Percentiles rank a stretch among this genome's conserved stretches.
phyloP scores from a whole-genome alignment of 2,113 vertebrate species.

The Aptenodytes patagonicus region DNA sequence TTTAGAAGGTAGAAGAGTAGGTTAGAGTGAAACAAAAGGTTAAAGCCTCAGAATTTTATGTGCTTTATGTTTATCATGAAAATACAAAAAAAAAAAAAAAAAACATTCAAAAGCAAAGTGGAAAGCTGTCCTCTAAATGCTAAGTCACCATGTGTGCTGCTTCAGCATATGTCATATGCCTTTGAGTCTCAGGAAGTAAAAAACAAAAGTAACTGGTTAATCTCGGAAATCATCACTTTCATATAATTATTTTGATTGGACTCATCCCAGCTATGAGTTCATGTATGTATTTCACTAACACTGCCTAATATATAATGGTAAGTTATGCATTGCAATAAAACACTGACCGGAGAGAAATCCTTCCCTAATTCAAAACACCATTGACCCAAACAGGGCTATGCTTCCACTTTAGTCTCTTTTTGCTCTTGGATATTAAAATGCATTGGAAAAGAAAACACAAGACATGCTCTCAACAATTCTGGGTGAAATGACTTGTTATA shows the following conservation, averaged over 20 bases:
- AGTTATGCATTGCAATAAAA: neutral
- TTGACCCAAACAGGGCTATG: neutral
- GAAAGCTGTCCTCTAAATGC: neutral
- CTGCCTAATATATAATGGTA: neutral
- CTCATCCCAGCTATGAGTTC: neutral
- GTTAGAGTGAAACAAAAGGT: neutral
- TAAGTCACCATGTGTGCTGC: neutral
- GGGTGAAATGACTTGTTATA: neutral
- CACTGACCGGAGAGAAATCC: neutral
- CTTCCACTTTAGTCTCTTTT: neutral
- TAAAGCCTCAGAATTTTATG: neutral
- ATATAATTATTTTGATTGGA: neutral
- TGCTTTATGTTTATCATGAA: neutral
- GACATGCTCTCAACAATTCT: neutral
- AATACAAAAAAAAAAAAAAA: neutral
- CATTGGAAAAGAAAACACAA: neutral
- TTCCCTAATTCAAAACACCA: neutral
- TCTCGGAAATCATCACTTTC: neutral
- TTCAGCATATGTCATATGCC: neutral
- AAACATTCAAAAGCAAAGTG: neutral
- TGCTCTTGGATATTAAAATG: neutral
- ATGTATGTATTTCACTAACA: rapidly evolving
- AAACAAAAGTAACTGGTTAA: neutral
- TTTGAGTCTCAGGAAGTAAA: neutral
- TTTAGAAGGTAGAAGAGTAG: neutral